Conservation (phyloP, 2,888 invertebrate species). For the Globia sparganii region DNA sequence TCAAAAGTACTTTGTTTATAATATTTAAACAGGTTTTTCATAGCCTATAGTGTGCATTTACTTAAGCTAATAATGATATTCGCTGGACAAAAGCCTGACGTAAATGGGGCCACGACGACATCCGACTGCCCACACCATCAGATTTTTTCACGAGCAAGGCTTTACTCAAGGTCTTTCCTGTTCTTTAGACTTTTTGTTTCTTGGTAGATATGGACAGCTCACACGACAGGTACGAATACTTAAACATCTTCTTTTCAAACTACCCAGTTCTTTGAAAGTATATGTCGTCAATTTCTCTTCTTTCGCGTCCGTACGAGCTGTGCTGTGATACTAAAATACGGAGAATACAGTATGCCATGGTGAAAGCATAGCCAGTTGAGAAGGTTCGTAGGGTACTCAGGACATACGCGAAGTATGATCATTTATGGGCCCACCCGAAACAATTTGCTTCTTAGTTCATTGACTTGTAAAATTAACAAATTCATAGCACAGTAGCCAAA, state of each 20-base stretch:
- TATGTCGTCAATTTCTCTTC: not conserved
- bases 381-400: not conserved
- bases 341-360: not conserved
- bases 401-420: not conserved
- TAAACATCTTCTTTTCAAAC: not conserved
- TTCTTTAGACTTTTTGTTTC: not conserved
- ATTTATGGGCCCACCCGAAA: not conserved
- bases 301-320: not conserved
- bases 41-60: not conserved
- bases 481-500: not conserved
- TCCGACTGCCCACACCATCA: not conserved
- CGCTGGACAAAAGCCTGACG: constrained; percentile 4
- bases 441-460: constrained; percentile 1
- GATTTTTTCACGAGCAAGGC: not conserved
- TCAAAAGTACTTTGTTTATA: constrained; percentile 12
- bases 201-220: not conserved
- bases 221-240: not conserved
- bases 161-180: not conserved
- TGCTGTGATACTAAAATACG: not conserved
- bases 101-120: not conserved
- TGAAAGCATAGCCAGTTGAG: not conserved
- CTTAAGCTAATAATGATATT: constrained; percentile 5
- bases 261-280: not conserved
- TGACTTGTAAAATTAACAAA: not conserved
- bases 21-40: constrained; percentile 2